Percentiles rank a stretch among this genome's conserved stretches.
Conservation (phyloP, 2,113 vertebrate genomes). For the Ancistrus triradiatus region DNA sequence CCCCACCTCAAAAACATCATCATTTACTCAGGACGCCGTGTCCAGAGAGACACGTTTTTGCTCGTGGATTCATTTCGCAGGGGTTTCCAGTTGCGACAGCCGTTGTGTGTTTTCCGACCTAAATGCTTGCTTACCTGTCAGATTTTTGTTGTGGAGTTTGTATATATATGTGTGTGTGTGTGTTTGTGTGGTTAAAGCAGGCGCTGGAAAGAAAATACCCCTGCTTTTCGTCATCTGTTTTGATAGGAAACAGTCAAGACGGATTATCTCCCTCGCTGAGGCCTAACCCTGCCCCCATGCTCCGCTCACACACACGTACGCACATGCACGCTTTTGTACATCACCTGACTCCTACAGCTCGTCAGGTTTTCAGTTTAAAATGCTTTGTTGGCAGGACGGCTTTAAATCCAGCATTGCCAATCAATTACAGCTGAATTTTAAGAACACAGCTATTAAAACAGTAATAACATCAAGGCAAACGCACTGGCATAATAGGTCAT, state of each 20-base stretch:
- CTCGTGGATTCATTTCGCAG: conserved; percentile 21
- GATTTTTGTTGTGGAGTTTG: conserved; percentile 8
- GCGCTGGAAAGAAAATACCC: conserved; percentile 36
- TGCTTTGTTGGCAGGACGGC: not conserved
- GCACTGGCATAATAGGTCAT: not conserved
- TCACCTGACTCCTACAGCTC: conserved; percentile 5
- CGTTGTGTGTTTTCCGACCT: conserved; percentile 9
- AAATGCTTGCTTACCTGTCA: conserved; percentile 29
- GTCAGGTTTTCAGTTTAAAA: not conserved
- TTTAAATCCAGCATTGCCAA: not conserved
- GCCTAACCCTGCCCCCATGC: not conserved
- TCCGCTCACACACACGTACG: conserved; percentile 4
- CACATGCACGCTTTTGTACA: not conserved
- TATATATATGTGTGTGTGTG: conserved; percentile 13
- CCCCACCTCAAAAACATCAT: conserved; percentile 46
- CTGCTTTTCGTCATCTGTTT: conserved; percentile 44
- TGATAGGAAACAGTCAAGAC: conserved; percentile 44
- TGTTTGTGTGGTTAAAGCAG: conserved; percentile 35
- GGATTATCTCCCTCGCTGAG: conserved; percentile 35
- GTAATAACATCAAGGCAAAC: not conserved
- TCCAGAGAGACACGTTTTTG: conserved; percentile 15
- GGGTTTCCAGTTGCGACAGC: conserved; percentile 17
- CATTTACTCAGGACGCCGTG: conserved; percentile 3
- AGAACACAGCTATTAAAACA: not conserved
- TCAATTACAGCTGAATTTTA: not conserved